A percentile compares a stretch with the other conserved stretches of the same genome.
Evolutionary conservation across 2,797 vertebrate genomes (phyloP).

Genomic region (Helarctos malayanus): DNA sequence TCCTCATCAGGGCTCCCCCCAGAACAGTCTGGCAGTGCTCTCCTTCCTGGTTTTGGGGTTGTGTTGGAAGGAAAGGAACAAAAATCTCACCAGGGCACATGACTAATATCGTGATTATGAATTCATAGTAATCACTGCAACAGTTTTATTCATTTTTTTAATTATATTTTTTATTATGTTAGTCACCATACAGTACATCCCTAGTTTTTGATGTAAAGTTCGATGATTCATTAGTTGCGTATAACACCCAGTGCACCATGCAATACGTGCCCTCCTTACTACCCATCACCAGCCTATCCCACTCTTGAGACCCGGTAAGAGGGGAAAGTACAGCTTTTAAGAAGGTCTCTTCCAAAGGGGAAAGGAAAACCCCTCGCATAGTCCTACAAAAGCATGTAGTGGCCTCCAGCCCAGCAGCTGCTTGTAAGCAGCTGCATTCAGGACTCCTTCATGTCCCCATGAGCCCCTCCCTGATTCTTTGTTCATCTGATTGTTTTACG

Average conservation of each 20-base stretch:
- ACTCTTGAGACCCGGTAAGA: not conserved
- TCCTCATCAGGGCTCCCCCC: not conserved
- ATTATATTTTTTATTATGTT: no score
- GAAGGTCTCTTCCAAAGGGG: not conserved
- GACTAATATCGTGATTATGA: not conserved
- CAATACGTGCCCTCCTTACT: no score
- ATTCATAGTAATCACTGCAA: not conserved
- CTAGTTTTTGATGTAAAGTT: no score
- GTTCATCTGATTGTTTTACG: not conserved
- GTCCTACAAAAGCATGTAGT: not conserved
- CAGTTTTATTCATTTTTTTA: not conserved
- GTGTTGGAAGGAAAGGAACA: not conserved
- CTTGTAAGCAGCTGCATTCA: fast-evolving
- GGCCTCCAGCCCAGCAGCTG: not conserved
- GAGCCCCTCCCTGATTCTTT: not conserved
- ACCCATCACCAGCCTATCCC: no score
- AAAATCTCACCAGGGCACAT: not conserved
- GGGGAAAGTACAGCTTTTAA: not conserved
- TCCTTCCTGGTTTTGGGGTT: not conserved
- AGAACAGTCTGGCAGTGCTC: not conserved
- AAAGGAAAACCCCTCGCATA: not conserved
- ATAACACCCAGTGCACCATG: no score
- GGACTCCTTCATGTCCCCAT: not conserved
- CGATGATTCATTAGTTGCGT: no score
- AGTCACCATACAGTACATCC: no score